phyloP scores from a whole-genome alignment of 2,113 vertebrate genomes.

The Scalopus aquaticus region DNA sequence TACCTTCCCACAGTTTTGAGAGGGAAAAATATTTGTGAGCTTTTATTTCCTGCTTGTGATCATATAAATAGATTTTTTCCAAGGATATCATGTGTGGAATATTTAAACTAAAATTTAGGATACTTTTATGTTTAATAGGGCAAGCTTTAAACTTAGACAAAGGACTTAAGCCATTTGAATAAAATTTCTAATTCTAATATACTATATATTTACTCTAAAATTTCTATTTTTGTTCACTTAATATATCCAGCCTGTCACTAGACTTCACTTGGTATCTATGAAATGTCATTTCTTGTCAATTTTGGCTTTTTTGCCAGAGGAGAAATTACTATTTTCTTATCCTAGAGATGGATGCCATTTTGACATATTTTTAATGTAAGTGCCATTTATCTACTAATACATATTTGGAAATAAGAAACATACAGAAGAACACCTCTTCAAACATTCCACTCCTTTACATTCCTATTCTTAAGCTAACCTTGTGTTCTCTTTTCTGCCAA shows the following conservation, averaged over 20 bases:
- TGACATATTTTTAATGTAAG: conserved; percentile 61
- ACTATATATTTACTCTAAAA: conserved; percentile 61
- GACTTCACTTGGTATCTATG: background rate
- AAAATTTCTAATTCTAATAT: conserved; percentile 68
- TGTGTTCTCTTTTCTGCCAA: background rate
- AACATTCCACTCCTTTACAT: background rate
- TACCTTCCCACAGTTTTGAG: background rate
- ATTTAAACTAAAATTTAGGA: conserved; percentile 46
- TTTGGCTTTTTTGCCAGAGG: background rate
- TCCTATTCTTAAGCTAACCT: background rate
- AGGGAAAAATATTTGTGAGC: background rate
- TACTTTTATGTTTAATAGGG: conserved; percentile 51
- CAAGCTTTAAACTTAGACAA: conserved; percentile 20
- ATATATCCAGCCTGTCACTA: background rate
- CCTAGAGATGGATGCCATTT: background rate
- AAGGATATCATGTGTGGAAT: background rate
- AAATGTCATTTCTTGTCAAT: conserved; percentile 35
- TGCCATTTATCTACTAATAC: conserved; percentile 1
- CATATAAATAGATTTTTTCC: background rate
- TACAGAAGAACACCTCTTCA: background rate
- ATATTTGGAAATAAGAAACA: conserved; percentile 41
- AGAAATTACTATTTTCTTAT: conserved; percentile 49
- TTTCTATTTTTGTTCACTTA: conserved; percentile 57
- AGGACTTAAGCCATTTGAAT: conserved; percentile 50
- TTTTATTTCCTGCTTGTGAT: background rate